A percentile compares a stretch with the other conserved stretches of the same genome.
Evolutionary conservation across 35 echinoderm and acorn worm species (phyloP).

Genomic region (Hemicentrotus pulcherrimus): DNA sequence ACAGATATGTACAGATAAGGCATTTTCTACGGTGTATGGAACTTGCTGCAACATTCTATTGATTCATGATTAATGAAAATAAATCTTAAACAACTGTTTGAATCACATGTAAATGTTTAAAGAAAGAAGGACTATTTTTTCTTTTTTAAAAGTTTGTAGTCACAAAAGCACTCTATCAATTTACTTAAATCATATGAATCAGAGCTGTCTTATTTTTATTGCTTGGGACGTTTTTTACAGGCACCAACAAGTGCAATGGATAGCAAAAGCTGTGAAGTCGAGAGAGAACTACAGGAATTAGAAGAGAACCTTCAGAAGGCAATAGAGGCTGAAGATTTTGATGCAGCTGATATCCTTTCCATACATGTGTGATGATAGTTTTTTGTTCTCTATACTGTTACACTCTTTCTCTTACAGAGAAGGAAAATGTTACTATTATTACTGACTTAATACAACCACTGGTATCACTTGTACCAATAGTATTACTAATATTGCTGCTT

Average conservation of each 20-base stretch:
- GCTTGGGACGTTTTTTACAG: background rate
- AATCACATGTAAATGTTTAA: background rate
- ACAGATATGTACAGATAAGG: too few species aligned
- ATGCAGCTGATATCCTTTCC: slow-evolving; percentile 53
- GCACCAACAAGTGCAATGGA: background rate
- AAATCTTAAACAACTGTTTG: too few species aligned
- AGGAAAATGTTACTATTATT: too few species aligned
- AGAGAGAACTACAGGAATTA: slow-evolving; percentile 38
- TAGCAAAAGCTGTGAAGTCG: background rate
- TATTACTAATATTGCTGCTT: too few species aligned
- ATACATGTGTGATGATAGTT: background rate
- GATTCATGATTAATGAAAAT: too few species aligned
- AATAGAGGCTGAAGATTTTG: slow-evolving; percentile 46
- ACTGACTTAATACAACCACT: too few species aligned
- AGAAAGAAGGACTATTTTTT: background rate
- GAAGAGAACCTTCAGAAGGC: slow-evolving; percentile 34
- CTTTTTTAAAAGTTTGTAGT: too few species aligned
- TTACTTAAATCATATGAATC: background rate
- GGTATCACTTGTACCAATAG: too few species aligned
- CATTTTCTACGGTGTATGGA: too few species aligned
- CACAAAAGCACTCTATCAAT: background rate
- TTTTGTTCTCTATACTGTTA: too few species aligned
- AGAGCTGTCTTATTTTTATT: background rate
- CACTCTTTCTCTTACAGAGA: too few species aligned
- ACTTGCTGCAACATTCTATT: too few species aligned